These are phyloP conservation scores for Macrophya annulata DNA, from an alignment of 2,888 invertebrate genomes.

Conservation along the genomic window DNA sequence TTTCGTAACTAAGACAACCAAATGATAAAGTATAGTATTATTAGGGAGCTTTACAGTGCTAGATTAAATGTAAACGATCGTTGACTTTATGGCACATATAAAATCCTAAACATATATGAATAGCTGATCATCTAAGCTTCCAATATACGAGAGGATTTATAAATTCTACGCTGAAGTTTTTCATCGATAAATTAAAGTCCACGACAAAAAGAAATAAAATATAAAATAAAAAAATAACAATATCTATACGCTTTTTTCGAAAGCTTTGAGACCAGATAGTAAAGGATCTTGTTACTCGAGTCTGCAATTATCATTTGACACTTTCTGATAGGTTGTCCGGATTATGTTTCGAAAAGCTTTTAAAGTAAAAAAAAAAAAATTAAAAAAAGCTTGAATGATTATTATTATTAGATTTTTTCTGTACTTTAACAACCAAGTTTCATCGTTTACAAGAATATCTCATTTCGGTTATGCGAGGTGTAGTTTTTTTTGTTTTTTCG, in stretches of 20 bases:
- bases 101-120: constrained; percentile 1
- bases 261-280: constrained; percentile 9
- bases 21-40: constrained; percentile 15
- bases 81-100: neutral
- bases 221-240: neutral
- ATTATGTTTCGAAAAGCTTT: neutral
- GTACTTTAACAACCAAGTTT: neutral
- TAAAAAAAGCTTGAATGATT: neutral
- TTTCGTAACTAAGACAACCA: constrained; percentile 28
- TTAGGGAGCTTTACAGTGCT: constrained; percentile 18
- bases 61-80: constrained; percentile 14
- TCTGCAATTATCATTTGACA: constrained; percentile 3
- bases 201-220: neutral
- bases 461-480: neutral
- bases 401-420: neutral
- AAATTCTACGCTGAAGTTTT: neutral
- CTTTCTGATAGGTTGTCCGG: neutral
- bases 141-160: neutral
- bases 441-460: neutral
- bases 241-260: neutral
- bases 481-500: too few relatives aligned
- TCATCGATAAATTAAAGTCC: neutral
- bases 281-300: constrained; percentile 9
- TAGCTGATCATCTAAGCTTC: neutral
- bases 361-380: neutral